phyloP scores from a whole-genome alignment of 2,113 vertebrate genomes.

The Madoqua kirkii region DNA sequence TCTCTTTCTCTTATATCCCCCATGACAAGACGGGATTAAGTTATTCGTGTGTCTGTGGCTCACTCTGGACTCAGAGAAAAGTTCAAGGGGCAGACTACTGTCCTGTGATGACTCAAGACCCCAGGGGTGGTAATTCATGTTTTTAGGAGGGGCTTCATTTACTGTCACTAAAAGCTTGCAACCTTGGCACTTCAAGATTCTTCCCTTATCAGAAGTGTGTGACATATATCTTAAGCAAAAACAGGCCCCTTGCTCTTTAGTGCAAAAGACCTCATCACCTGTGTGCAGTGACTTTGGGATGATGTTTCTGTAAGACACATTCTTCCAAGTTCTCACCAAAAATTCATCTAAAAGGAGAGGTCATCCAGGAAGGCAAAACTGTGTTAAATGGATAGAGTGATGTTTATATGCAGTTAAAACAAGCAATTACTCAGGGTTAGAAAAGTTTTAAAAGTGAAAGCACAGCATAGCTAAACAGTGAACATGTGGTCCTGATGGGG shows the following conservation, averaged over 20 bases:
- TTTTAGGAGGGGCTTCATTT: background rate
- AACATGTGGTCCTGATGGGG: background rate
- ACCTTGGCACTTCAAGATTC: background rate
- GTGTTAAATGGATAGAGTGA: constrained; percentile 59
- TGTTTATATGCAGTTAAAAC: constrained; percentile 69
- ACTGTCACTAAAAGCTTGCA: background rate
- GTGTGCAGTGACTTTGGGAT: background rate
- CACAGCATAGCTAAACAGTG: background rate
- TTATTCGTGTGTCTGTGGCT: background rate
- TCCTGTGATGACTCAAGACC: background rate
- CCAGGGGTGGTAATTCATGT: background rate
- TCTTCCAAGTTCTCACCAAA: constrained; percentile 36
- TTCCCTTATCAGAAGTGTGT: background rate
- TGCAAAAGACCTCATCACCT: background rate
- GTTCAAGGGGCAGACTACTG: background rate
- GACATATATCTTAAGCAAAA: background rate
- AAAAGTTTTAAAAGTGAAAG: constrained; percentile 52
- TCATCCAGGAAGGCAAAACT: constrained; percentile 62
- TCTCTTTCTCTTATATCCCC: background rate
- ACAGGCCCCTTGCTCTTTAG: background rate
- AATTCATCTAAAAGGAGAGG: constrained; percentile 10
- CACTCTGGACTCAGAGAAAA: background rate
- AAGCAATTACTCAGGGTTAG: constrained; percentile 52
- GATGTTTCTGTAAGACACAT: background rate
- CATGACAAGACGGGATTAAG: background rate